Percentiles rank a stretch among this genome's conserved stretches.
phyloP scores from a whole-genome alignment of 2,113 vertebrate genomes.

The Solea solea region DNA sequence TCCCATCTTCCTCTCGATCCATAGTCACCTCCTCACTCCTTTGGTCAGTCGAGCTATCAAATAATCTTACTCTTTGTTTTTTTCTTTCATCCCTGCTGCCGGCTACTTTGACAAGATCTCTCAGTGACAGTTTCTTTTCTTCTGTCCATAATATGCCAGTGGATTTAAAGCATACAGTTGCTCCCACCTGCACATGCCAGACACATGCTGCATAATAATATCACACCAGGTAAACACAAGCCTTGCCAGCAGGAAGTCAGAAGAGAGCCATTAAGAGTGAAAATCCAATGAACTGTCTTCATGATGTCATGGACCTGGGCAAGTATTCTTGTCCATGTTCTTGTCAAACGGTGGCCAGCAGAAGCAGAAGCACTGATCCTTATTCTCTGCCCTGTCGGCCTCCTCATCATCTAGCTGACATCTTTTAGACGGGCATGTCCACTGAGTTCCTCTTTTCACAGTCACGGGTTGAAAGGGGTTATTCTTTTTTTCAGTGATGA shows the following conservation, averaged over 20 bases:
- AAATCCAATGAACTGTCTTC: conserved; percentile 22
- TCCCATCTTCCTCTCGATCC: conserved; percentile 26
- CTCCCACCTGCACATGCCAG: too few relatives aligned
- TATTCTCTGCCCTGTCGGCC: conserved; percentile 30
- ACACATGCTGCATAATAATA: too few relatives aligned
- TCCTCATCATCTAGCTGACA: conserved; percentile 47
- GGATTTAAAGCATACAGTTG: too few relatives aligned
- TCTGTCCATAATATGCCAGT: too few relatives aligned
- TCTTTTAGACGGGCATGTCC: conserved; percentile 42
- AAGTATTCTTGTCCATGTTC: conserved; percentile 45
- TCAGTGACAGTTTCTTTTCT: too few relatives aligned
- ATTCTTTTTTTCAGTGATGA: conserved; percentile 22
- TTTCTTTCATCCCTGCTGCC: not conserved
- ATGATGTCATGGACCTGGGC: conserved; percentile 42
- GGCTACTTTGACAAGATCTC: too few relatives aligned
- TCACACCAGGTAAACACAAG: too few relatives aligned
- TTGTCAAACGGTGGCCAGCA: conserved; percentile 20
- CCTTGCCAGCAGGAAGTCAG: conserved; percentile 8
- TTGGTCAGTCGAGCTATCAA: conserved; percentile 17
- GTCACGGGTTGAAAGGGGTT: conserved; percentile 27
- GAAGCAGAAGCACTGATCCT: conserved; percentile 25
- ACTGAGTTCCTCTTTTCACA: conserved; percentile 32
- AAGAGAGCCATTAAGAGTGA: conserved; percentile 51
- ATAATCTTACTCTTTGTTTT: conserved; percentile 6
- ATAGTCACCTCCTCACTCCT: conserved; percentile 1